Conservation (phyloP, 2,797 vertebrate species). For the Hapalemur alaotrensis region DNA sequence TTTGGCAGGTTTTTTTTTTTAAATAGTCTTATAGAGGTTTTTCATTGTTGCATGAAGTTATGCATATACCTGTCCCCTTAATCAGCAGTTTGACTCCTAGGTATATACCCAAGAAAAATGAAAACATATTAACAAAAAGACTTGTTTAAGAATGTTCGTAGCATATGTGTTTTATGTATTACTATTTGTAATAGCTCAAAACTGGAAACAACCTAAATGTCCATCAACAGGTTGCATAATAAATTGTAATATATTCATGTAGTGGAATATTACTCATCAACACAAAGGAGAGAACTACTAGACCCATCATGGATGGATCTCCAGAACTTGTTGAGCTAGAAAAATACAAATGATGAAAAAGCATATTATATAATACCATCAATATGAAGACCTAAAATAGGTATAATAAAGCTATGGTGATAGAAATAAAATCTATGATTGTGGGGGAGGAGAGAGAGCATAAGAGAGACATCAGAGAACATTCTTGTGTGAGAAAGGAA, state of each 20-base stretch:
- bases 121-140: not conserved
- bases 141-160: constrained; percentile 27
- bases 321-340: not conserved
- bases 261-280: not conserved
- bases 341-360: constrained; percentile 11
- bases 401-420: not conserved
- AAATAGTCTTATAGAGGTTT: not conserved
- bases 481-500: not conserved
- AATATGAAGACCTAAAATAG: not conserved
- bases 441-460: not conserved
- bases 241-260: not conserved
- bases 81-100: not conserved
- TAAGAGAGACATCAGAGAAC: not conserved
- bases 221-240: too few species aligned
- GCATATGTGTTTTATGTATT: too few species aligned
- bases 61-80: not conserved
- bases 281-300: not conserved
- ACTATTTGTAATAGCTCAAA: too few species aligned
- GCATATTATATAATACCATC: not conserved
- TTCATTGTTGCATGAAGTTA: not conserved
- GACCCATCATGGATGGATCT: not conserved
- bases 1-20: not conserved
- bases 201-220: too few species aligned
- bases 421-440: not conserved
- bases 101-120: not conserved